Percentiles rank a stretch among this genome's conserved stretches.
Conservation (phyloP, 2,113 vertebrate species). For the Xenopus laevis region DNA sequence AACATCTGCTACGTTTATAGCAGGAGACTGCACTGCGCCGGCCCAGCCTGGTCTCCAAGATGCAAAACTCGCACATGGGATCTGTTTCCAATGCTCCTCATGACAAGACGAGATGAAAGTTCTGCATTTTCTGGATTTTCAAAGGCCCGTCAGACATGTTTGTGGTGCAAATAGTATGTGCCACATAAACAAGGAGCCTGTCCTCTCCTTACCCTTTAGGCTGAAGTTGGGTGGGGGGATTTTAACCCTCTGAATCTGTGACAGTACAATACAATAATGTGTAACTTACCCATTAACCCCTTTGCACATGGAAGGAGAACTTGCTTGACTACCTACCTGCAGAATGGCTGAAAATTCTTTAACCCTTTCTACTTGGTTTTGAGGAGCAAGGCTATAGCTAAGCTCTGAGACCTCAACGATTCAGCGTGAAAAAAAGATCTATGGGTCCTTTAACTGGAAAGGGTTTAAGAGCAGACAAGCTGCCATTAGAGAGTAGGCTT, state of each 20-base stretch:
- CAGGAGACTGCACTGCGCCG: background rate
- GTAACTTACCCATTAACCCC: background rate
- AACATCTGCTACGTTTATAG: constrained; percentile 35
- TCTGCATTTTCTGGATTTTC: constrained; percentile 27
- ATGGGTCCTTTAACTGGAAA: no score
- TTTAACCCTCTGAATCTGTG: constrained; percentile 7
- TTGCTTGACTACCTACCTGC: no score
- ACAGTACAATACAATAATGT: background rate
- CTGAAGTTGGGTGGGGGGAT: background rate
- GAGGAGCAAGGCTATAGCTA: no score
- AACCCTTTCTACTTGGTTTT: no score
- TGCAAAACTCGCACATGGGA: constrained; percentile 19
- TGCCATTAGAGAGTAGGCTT: no score
- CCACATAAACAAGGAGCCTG: constrained; percentile 37
- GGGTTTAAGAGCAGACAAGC: no score
- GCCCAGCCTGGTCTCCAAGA: constrained; percentile 14
- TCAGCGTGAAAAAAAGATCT: no score
- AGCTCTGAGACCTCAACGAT: no score
- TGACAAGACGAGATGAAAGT: constrained; percentile 35
- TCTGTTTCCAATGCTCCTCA: constrained; percentile 37
- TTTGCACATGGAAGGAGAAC: no score
- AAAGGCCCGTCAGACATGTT: constrained; percentile 39
- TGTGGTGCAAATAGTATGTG: constrained; percentile 42
- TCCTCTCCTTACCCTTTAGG: constrained; percentile 36
- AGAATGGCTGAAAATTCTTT: no score